Conservation (phyloP, 2,797 vertebrate genomes). For the Gila robusta region DNA sequence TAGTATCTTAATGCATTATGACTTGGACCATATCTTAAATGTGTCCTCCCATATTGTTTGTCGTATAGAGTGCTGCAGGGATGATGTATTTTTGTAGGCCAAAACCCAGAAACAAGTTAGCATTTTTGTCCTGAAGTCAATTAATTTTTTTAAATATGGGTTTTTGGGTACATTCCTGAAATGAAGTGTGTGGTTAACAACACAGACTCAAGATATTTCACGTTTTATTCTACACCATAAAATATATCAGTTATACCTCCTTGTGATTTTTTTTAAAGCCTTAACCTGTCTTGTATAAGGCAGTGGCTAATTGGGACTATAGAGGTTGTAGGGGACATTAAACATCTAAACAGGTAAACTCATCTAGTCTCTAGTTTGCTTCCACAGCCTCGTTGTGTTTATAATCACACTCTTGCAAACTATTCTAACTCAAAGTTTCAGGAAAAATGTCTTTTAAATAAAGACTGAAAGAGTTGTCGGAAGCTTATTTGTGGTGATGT, state of each 20-base stretch:
- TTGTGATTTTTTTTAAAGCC: background rate
- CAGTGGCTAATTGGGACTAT: background rate
- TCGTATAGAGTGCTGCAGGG: background rate
- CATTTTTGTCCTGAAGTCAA: background rate
- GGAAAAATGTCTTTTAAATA: background rate
- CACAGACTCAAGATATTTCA: background rate
- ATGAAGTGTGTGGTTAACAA: background rate
- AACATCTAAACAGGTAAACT: no score
- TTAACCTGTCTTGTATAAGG: background rate
- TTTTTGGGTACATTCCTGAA: background rate
- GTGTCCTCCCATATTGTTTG: background rate
- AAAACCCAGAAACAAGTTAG: background rate
- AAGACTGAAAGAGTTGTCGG: background rate
- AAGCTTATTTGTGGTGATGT: background rate
- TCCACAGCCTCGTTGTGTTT: background rate
- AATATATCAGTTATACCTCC: background rate
- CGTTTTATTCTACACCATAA: background rate
- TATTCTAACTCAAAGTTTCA: background rate
- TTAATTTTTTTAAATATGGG: background rate
- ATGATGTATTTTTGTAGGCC: background rate
- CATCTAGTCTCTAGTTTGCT: background rate
- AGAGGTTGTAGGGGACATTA: no score
- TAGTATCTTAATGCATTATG: background rate
- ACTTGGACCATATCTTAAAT: background rate
- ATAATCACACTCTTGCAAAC: background rate